A percentile compares a stretch with the other conserved stretches of the same genome.
Conservation (phyloP, 2,797 vertebrate genomes). For the Neostethus bicornis region DNA sequence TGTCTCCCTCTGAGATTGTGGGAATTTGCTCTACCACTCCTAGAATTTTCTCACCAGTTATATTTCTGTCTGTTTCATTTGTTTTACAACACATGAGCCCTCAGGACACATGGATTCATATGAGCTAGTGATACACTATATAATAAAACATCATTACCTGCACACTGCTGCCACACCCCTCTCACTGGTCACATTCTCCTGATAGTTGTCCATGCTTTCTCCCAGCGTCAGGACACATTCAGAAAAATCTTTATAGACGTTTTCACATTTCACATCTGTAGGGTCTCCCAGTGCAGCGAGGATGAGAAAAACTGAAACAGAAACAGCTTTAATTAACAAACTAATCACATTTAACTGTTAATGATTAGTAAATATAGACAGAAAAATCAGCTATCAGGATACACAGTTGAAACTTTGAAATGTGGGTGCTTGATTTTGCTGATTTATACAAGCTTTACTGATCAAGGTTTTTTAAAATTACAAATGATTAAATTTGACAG, state of each 20-base stretch:
- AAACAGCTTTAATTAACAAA: conserved; percentile 5
- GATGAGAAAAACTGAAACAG: conserved; percentile 69
- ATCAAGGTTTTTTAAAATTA: neutral
- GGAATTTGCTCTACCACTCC: conserved; percentile 53
- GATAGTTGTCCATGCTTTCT: conserved; percentile 79
- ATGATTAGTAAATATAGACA: neutral
- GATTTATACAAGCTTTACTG: neutral
- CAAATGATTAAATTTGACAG: neutral
- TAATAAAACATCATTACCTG: conserved; percentile 60
- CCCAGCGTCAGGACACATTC: conserved; percentile 81
- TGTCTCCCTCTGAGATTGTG: conserved; percentile 56
- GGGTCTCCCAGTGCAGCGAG: conserved; percentile 55
- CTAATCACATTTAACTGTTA: neutral
- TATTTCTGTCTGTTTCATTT: conserved; percentile 11
- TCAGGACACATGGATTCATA: neutral
- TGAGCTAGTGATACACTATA: neutral
- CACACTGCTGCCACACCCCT: conserved; percentile 74
- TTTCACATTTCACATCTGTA: conserved; percentile 74
- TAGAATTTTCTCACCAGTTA: conserved; percentile 39
- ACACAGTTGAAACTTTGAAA: neutral
- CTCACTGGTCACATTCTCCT: conserved; percentile 74
- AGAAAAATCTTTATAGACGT: conserved; percentile 80
- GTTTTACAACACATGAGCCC: conserved; percentile 6
- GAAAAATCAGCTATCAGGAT: neutral
- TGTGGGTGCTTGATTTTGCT: neutral